Conservation (phyloP, 2,888 invertebrate species). For the Drosophila seclusa region DNA sequence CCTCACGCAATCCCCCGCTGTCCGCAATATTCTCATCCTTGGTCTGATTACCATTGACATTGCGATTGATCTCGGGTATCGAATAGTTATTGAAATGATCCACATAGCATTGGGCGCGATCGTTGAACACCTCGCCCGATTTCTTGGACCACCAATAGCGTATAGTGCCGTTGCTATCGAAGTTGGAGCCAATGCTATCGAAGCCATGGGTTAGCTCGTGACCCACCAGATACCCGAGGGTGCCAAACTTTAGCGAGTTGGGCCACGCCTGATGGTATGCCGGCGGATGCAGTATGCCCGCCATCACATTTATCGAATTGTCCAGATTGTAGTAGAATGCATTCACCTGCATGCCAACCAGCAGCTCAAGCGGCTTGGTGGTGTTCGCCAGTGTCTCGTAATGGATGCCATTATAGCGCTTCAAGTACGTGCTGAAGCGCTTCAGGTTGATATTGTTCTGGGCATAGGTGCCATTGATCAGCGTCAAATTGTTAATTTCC, state of each 20-base stretch:
- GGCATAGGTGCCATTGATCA: slow-evolving; percentile 64
- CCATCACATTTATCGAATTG: slow-evolving; percentile 82
- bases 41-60: slow-evolving; percentile 75
- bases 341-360: slow-evolving; percentile 79
- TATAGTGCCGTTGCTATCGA: slow-evolving; percentile 58
- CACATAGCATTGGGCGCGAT: slow-evolving; percentile 78
- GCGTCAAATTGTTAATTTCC: slow-evolving; percentile 61
- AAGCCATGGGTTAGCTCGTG: slow-evolving; percentile 83
- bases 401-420: slow-evolving; percentile 69
- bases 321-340: slow-evolving; percentile 82
- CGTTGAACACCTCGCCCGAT: slow-evolving; percentile 66
- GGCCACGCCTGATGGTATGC: slow-evolving; percentile 79
- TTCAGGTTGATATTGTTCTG: slow-evolving; percentile 67
- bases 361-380: slow-evolving; percentile 73
- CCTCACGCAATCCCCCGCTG: slow-evolving; percentile 76
- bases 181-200: slow-evolving; percentile 74
- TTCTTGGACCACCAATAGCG: slow-evolving; percentile 81
- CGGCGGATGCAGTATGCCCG: slow-evolving; percentile 80
- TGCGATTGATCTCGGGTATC: slow-evolving; percentile 81
- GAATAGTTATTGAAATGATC: slow-evolving; percentile 73
- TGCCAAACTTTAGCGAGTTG: slow-evolving; percentile 80
- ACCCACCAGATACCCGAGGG: slow-evolving; percentile 81
- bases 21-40: slow-evolving; percentile 83
- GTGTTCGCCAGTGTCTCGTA: slow-evolving; percentile 49
- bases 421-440: slow-evolving; percentile 56